These are phyloP conservation scores for Paguma larvata DNA, from an alignment of 2,797 vertebrate genomes.

Conservation along the genomic window DNA sequence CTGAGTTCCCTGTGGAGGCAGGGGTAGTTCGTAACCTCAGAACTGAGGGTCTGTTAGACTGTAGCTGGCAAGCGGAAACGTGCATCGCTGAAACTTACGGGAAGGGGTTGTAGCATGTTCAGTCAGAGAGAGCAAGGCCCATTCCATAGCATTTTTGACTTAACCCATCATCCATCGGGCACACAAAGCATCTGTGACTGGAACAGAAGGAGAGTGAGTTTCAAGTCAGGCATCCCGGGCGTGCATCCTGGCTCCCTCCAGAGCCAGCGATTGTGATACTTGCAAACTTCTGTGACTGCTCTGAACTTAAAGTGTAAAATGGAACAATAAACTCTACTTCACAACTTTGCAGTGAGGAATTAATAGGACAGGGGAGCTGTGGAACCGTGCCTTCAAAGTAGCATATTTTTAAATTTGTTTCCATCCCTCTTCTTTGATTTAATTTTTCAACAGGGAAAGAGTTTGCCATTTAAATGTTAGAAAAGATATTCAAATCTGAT, in stretches of 20 bases:
- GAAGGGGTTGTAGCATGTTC: background rate
- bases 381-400: background rate
- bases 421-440: background rate
- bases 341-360: background rate
- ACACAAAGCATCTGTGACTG: too few species aligned
- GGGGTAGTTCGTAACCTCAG: background rate
- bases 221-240: background rate
- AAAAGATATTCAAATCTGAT: slow-evolving; percentile 14
- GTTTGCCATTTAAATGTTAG: slow-evolving; percentile 17
- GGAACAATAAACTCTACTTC: background rate
- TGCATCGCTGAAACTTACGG: background rate
- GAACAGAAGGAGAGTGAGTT: background rate
- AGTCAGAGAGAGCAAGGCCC: background rate
- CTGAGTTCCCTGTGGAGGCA: background rate
- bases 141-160: background rate
- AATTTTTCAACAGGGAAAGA: background rate
- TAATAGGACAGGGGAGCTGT: accelerated
- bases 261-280: background rate
- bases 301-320: background rate
- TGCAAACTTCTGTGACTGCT: background rate
- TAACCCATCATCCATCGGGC: background rate
- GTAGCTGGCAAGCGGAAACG: accelerated
- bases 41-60: background rate
- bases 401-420: background rate
- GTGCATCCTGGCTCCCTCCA: background rate